A percentile compares a stretch with the other conserved stretches of the same genome.
Evolutionary conservation across 2,797 vertebrate genomes (phyloP).

Genomic region (Muscicapa comitata): DNA sequence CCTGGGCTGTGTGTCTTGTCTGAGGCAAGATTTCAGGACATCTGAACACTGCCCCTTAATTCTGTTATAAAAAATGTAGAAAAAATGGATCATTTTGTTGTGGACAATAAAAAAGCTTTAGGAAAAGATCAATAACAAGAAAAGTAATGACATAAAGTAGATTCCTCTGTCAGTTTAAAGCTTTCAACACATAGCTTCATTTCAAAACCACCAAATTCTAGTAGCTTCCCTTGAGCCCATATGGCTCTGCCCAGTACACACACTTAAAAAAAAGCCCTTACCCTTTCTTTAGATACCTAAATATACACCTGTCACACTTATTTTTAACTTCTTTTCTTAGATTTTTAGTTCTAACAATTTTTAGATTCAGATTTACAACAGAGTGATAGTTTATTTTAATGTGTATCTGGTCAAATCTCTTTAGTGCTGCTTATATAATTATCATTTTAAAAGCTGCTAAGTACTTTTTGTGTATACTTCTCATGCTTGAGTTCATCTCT

Average conservation of each 20-base stretch:
- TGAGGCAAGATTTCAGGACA: background rate
- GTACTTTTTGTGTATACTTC: background rate
- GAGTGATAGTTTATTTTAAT: background rate
- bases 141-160: background rate
- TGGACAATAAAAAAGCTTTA: background rate
- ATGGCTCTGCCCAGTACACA: background rate
- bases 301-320: background rate
- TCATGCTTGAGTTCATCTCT: background rate
- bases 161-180: background rate
- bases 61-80: background rate
- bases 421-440: background rate
- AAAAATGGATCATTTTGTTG: background rate
- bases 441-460: background rate
- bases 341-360: background rate
- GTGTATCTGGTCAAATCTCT: background rate
- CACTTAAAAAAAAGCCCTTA: background rate
- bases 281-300: background rate
- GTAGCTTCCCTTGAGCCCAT: background rate
- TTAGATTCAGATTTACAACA: background rate
- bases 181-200: background rate
- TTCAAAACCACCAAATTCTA: background rate
- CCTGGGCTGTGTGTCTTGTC: background rate
- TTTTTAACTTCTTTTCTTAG: background rate
- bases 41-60: background rate
- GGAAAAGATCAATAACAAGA: background rate